Evolutionary conservation across 2,113 vertebrate species (phyloP).

Genomic region (Megaceryle maxima): DNA sequence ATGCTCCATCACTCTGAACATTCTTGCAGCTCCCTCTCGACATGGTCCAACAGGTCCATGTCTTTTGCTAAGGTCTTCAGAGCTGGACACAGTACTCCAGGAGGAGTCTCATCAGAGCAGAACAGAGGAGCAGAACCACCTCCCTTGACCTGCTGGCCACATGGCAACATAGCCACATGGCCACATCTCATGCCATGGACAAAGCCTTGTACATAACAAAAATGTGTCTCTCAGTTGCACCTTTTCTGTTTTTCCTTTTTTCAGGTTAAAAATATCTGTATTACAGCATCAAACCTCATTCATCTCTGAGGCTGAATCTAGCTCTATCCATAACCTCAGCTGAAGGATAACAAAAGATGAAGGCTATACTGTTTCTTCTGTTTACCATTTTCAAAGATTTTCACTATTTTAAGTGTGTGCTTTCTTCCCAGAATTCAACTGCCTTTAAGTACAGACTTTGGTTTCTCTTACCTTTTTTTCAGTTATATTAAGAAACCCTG

Average conservation of each 20-base stretch:
- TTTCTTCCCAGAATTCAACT: neutral
- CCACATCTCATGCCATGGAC: neutral
- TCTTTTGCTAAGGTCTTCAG: too few relatives aligned
- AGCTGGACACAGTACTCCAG: too few relatives aligned
- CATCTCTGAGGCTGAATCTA: neutral
- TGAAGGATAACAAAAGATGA: neutral
- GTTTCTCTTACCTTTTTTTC: neutral
- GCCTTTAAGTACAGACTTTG: neutral
- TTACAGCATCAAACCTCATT: neutral
- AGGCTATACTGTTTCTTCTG: neutral
- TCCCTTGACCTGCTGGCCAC: too few relatives aligned
- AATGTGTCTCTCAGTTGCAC: neutral
- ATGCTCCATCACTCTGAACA: too few relatives aligned
- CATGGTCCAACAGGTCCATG: too few relatives aligned
- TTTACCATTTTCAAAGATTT: neutral
- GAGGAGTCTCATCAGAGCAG: too few relatives aligned
- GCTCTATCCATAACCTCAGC: neutral
- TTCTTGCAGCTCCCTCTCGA: too few relatives aligned
- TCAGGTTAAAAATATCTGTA: neutral
- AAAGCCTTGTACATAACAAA: neutral
- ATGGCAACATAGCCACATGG: too few relatives aligned
- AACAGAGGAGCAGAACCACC: too few relatives aligned
- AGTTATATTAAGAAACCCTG: neutral
- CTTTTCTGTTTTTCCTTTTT: neutral
- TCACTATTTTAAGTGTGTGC: accelerated